Evolutionary conservation across 2,113 vertebrate genomes (phyloP).

Genomic region (Arenaria interpres): DNA sequence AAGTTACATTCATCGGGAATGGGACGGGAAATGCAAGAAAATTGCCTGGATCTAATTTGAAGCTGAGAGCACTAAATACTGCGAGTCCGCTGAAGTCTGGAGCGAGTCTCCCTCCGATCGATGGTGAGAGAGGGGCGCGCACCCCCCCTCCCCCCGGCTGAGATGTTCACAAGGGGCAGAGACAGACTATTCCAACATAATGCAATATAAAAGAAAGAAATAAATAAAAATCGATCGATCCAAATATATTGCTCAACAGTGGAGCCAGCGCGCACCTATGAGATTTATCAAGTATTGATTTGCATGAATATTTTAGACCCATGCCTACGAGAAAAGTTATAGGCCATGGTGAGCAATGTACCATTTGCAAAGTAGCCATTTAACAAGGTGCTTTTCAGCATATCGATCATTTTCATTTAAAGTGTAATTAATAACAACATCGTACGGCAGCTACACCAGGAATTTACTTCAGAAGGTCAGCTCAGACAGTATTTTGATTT

Average conservation of each 20-base stretch:
- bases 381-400: slow-evolving; percentile 42
- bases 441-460: background rate
- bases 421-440: slow-evolving; percentile 36
- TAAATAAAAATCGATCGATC: background rate
- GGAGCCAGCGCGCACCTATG: slow-evolving; percentile 54
- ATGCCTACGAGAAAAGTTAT: slow-evolving; percentile 19
- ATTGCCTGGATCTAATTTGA: background rate
- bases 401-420: slow-evolving; percentile 15
- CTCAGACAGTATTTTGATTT: background rate
- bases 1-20: background rate
- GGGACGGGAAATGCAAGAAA: background rate
- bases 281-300: slow-evolving; percentile 68
- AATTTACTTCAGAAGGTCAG: background rate
- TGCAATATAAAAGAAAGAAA: background rate
- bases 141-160: background rate
- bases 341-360: background rate
- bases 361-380: slow-evolving; percentile 32
- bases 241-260: background rate
- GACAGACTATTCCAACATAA: background rate
- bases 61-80: background rate
- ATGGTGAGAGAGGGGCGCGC: background rate
- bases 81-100: background rate
- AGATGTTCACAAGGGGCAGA: background rate
- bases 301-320: slow-evolving; percentile 58
- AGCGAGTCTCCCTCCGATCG: background rate